Evolutionary conservation across 2,888 invertebrate species (phyloP).

Genomic region (Tortricodes alternella): DNA sequence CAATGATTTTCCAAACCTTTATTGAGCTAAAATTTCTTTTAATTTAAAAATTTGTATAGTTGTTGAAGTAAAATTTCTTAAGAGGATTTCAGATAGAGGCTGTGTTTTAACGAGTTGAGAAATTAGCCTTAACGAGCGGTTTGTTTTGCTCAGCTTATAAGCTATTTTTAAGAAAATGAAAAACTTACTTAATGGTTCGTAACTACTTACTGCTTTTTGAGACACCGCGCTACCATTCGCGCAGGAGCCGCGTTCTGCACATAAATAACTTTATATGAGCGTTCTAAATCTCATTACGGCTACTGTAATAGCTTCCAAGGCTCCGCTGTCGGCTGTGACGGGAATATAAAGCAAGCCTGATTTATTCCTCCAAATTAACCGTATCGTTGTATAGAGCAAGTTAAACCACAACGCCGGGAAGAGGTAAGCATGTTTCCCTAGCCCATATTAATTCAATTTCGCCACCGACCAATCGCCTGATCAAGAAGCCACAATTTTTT

Average conservation of each 20-base stretch:
- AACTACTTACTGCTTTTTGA: constrained; percentile 37
- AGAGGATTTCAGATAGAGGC: neutral
- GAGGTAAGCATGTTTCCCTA: constrained; percentile 31
- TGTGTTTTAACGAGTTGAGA: constrained; percentile 21
- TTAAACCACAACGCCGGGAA: constrained; percentile 39
- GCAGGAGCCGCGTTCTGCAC: constrained; percentile 60
- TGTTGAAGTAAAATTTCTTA: constrained; percentile 2
- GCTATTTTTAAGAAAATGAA: constrained; percentile 15
- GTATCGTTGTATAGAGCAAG: constrained; percentile 51
- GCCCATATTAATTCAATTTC: constrained; percentile 31
- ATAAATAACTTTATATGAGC: constrained; percentile 80
- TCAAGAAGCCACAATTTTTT: constrained; percentile 39
- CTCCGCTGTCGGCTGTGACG: constrained; percentile 72
- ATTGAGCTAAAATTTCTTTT: neutral
- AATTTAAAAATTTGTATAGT: neutral
- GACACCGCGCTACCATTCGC: constrained; percentile 39
- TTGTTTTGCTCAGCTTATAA: constrained; percentile 21
- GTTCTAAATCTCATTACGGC: constrained; percentile 78
- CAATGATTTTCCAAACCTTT: neutral
- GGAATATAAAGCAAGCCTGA: constrained; percentile 75
- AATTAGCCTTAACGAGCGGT: constrained; percentile 30
- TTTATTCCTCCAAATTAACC: constrained; percentile 71
- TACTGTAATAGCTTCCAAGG: constrained; percentile 75
- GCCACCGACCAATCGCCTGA: constrained; percentile 28
- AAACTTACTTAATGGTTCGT: constrained; percentile 23